Evolutionary conservation across 2,113 vertebrate species (phyloP).

Genomic region (Trachemys scripta): DNA sequence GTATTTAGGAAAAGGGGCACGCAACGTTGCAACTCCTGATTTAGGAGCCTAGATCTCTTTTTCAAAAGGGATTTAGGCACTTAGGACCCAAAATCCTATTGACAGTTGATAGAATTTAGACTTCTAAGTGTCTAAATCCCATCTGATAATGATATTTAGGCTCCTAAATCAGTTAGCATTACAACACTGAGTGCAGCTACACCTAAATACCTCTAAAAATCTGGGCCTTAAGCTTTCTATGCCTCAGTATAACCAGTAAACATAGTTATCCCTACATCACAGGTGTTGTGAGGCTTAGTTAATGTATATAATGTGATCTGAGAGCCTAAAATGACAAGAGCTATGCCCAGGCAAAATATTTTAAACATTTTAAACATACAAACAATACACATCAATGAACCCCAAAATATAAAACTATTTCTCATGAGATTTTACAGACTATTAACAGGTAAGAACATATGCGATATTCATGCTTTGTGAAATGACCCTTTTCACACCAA

Average conservation of each 20-base stretch:
- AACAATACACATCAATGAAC: not conserved
- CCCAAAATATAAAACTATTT: not conserved
- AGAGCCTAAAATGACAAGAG: not conserved
- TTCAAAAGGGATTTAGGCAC: not conserved
- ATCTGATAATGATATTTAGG: not conserved
- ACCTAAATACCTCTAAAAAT: not conserved
- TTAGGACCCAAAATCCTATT: not conserved
- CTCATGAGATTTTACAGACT: not conserved
- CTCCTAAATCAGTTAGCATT: not conserved
- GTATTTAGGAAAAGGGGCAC: not conserved
- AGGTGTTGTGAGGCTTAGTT: not conserved
- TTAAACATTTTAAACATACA: not conserved
- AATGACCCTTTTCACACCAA: not conserved
- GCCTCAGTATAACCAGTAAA: not conserved
- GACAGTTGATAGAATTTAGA: not conserved
- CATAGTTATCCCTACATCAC: not conserved
- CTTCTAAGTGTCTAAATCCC: not conserved
- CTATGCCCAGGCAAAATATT: not conserved
- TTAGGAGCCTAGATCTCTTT: not conserved
- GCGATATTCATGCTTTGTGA: not conserved
- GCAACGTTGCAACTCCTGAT: not conserved
- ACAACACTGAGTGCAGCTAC: not conserved
- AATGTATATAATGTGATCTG: not conserved
- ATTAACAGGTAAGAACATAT: not conserved
- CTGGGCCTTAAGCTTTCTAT: not conserved